phyloP scores from a whole-genome alignment of 1,140 invertebrate species.

The Drosophila orena region DNA sequence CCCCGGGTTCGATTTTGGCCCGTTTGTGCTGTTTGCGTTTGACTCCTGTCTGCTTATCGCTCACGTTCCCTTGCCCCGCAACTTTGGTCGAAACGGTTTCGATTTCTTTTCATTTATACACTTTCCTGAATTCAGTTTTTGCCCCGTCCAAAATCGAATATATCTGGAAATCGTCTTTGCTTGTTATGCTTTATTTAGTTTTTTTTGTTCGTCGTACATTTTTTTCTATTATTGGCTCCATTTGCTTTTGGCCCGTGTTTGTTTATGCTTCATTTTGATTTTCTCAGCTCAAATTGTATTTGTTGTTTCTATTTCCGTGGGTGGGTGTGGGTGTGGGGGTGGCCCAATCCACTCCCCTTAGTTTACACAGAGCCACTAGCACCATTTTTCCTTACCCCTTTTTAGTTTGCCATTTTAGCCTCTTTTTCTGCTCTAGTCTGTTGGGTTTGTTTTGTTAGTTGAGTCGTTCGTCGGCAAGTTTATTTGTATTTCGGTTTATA shows the following conservation, averaged over 20 bases:
- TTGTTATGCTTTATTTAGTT: slow-evolving; percentile 34
- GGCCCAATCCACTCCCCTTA: slow-evolving; percentile 39
- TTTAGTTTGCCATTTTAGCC: slow-evolving; percentile 62
- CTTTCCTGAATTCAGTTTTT: slow-evolving; percentile 60
- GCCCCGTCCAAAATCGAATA: not conserved
- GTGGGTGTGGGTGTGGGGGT: no score
- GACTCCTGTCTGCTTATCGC: slow-evolving; percentile 64
- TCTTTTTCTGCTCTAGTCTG: slow-evolving; percentile 31
- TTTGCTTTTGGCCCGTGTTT: slow-evolving; percentile 71
- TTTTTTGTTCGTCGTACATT: slow-evolving; percentile 17
- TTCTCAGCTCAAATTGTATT: slow-evolving; percentile 78
- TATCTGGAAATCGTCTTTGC: slow-evolving; percentile 53
- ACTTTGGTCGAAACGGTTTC: slow-evolving; percentile 63
- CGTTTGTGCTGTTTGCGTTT: slow-evolving; percentile 3
- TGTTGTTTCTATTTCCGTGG: slow-evolving; percentile 80
- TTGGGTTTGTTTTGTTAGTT: slow-evolving; percentile 76
- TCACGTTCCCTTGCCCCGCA: slow-evolving; percentile 17
- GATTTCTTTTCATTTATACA: slow-evolving; percentile 82
- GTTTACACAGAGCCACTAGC: slow-evolving; percentile 49
- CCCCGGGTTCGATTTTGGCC: slow-evolving; percentile 34
- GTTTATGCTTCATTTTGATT: slow-evolving; percentile 82
- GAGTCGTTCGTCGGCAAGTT: slow-evolving; percentile 72
- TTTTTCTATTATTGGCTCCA: slow-evolving; percentile 75
- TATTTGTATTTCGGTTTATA: slow-evolving; percentile 78
- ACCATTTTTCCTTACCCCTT: slow-evolving; percentile 6